Evolutionary conservation across 2,113 vertebrate genomes (phyloP).

Genomic region (Elachura formosa): DNA sequence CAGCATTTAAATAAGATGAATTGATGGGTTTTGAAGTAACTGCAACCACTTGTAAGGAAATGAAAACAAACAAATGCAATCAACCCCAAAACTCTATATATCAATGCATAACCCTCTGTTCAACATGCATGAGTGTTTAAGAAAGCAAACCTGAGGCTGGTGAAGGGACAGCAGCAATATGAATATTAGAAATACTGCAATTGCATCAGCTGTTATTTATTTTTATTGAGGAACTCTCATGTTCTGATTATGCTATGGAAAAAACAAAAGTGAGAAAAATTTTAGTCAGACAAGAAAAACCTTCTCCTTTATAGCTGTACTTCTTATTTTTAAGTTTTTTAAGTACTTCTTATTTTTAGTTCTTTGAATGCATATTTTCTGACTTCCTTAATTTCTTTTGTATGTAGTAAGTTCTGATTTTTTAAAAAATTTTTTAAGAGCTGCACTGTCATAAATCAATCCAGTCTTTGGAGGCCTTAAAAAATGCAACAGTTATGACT

Average conservation of each 20-base stretch:
- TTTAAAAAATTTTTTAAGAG: background rate
- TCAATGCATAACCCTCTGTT: background rate
- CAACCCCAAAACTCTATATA: background rate
- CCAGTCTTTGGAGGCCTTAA: background rate
- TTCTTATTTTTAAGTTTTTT: slow-evolving; percentile 53
- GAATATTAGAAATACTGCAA: background rate
- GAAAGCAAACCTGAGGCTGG: background rate
- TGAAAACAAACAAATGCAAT: background rate
- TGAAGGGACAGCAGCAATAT: background rate
- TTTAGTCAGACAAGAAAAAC: slow-evolving; percentile 33
- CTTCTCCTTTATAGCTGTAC: background rate
- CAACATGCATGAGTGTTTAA: background rate
- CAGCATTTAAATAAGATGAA: background rate
- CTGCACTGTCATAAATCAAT: background rate
- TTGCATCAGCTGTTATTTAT: background rate
- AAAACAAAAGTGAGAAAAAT: too few species aligned
- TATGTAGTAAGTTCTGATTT: background rate
- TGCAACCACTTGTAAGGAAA: background rate
- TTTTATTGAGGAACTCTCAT: background rate
- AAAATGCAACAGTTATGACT: background rate
- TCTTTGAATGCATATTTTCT: slow-evolving; percentile 17
- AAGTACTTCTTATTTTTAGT: slow-evolving; percentile 24
- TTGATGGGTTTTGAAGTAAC: background rate
- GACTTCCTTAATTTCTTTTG: slow-evolving; percentile 41
- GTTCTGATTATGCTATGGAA: background rate